Conservation (phyloP, 2,113 vertebrate species). For the Cebidichthys violaceus region DNA sequence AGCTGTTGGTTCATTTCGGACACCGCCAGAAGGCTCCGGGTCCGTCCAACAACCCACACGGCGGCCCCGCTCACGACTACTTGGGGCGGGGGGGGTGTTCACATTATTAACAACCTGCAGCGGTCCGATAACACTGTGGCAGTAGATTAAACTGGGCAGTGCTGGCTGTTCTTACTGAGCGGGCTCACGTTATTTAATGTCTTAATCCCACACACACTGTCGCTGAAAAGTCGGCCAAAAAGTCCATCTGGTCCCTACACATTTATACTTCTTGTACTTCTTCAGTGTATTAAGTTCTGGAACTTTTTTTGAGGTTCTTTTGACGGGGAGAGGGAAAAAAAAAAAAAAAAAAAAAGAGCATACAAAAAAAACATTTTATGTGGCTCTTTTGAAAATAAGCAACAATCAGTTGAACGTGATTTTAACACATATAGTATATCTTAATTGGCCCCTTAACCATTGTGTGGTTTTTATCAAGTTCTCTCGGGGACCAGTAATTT, state of each 20-base stretch:
- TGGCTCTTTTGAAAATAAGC: neutral
- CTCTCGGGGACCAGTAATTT: slow-evolving; percentile 10
- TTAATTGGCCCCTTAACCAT: neutral
- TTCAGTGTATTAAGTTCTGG: slow-evolving; percentile 10
- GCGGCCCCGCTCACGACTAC: neutral
- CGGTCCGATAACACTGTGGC: slow-evolving; percentile 68
- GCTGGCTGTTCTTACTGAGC: slow-evolving; percentile 58
- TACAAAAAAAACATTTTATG: neutral
- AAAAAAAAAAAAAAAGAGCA: neutral
- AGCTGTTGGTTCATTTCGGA: slow-evolving; percentile 22
- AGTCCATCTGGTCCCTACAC: slow-evolving; percentile 54
- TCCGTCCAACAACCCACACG: slow-evolving; percentile 48
- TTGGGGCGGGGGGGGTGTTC: neutral
- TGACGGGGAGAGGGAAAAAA: neutral
- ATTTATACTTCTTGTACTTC: neutral
- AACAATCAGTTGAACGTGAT: neutral
- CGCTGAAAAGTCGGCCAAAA: slow-evolving; percentile 45
- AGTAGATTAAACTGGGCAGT: slow-evolving; percentile 66
- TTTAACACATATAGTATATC: neutral
- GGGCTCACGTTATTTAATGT: slow-evolving; percentile 71
- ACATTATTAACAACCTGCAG: slow-evolving; percentile 73
- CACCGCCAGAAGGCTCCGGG: neutral
- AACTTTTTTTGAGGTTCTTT: slow-evolving; percentile 15
- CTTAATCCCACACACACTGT: slow-evolving; percentile 70
- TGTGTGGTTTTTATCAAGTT: slow-evolving; percentile 1